A percentile compares a stretch with the other conserved stretches of the same genome.
Evolutionary conservation across 2,113 vertebrate species (phyloP).

Genomic region (Irena cyanogastra): DNA sequence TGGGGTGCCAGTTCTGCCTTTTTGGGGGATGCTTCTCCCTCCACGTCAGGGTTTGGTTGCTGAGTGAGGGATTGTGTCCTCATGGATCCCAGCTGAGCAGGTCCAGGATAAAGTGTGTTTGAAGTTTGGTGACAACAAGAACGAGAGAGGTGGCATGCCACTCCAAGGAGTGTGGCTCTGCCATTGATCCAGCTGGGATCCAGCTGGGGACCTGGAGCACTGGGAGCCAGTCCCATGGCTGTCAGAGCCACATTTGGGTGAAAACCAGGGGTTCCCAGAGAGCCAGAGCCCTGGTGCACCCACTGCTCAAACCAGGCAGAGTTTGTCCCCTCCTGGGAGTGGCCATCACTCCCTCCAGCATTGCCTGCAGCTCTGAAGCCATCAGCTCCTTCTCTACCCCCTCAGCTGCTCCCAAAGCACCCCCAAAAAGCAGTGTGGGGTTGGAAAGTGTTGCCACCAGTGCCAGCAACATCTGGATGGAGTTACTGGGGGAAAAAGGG

Average conservation of each 20-base stretch:
- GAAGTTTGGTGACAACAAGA: rapidly evolving
- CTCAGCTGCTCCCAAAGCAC: neutral
- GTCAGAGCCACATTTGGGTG: rapidly evolving
- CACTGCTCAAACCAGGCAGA: neutral
- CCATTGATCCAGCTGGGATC: rapidly evolving
- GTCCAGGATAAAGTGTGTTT: neutral
- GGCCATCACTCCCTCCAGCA: too few relatives aligned
- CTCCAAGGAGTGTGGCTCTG: rapidly evolving
- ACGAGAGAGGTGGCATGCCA: rapidly evolving
- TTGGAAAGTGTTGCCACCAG: neutral
- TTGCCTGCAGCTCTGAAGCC: rapidly evolving
- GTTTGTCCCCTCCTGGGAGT: neutral
- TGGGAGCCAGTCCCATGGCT: rapidly evolving
- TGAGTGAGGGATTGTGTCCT: rapidly evolving
- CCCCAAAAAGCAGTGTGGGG: neutral
- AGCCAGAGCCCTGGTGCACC: neutral
- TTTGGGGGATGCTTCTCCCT: neutral
- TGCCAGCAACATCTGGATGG: rapidly evolving
- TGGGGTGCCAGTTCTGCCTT: rapidly evolving
- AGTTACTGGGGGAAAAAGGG: neutral
- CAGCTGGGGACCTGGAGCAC: neutral
- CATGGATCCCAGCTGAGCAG: rapidly evolving
- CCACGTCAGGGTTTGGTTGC: rapidly evolving
- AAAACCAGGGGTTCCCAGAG: neutral
- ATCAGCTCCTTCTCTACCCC: neutral